Evolutionary conservation across 2,888 invertebrate species (phyloP).

Genomic region (Trisateles emortualis): DNA sequence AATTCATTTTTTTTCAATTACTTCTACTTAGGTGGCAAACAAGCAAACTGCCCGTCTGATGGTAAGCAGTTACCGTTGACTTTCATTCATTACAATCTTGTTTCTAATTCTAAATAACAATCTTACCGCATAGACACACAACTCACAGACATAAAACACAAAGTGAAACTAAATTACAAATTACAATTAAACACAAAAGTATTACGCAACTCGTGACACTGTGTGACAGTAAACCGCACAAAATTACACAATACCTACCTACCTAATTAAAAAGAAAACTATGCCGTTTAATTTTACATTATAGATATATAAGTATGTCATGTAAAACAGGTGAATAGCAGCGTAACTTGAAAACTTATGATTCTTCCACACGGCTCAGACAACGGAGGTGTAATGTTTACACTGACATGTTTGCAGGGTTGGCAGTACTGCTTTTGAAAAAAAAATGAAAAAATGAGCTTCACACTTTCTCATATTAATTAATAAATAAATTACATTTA

Average conservation of each 20-base stretch:
- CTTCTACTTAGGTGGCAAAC: too few relatives aligned
- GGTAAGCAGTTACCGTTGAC: too few relatives aligned
- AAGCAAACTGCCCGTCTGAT: too few relatives aligned
- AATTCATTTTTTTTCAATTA: too few relatives aligned
- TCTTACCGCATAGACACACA: slow-evolving; percentile 3
- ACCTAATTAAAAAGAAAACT: not conserved
- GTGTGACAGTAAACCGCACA: not conserved
- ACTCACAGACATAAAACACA: not conserved
- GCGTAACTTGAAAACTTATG: not conserved
- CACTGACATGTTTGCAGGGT: not conserved
- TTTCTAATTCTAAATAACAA: too few relatives aligned
- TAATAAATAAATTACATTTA: too few relatives aligned
- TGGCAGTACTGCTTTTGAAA: too few relatives aligned
- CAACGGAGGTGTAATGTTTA: not conserved
- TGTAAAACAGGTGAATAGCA: not conserved
- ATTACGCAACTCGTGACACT: not conserved
- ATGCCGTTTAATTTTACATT: not conserved
- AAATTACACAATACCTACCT: not conserved
- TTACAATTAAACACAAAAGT: slow-evolving; percentile 1
- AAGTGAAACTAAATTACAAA: too few relatives aligned
- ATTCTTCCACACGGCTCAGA: slow-evolving; percentile 2
- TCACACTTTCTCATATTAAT: too few relatives aligned
- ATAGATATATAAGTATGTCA: not conserved
- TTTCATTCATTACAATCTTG: too few relatives aligned
- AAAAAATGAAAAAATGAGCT: too few relatives aligned